Conservation (phyloP, 1,140 invertebrate species). For the Drosophila hydei region DNA sequence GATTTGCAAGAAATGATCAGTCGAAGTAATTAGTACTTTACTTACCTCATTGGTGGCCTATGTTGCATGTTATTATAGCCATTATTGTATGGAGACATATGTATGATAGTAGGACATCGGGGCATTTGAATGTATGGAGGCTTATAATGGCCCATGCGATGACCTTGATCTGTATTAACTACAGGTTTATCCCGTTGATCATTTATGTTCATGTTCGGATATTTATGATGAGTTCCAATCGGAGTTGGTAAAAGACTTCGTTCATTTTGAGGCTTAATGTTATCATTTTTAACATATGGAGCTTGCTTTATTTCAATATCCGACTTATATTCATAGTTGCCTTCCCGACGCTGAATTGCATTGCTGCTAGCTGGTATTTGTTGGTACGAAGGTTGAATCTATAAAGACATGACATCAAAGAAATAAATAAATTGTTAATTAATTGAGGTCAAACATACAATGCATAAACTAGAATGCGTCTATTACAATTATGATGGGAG, state of each 20-base stretch:
- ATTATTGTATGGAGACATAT: slow-evolving; percentile 64
- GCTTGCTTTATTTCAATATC: slow-evolving; percentile 51
- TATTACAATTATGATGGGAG: too few relatives aligned
- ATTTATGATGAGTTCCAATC: slow-evolving; percentile 49
- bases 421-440: too few relatives aligned
- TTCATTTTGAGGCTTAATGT: slow-evolving; percentile 38
- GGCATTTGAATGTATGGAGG: slow-evolving; percentile 57
- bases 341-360: slow-evolving; percentile 46
- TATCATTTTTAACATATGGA: slow-evolving; percentile 35
- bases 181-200: slow-evolving; percentile 43
- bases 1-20: neutral
- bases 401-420: neutral
- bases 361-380: slow-evolving; percentile 31
- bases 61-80: slow-evolving; percentile 65
- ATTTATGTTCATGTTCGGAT: slow-evolving; percentile 67
- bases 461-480: too few relatives aligned
- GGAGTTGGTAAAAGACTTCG: slow-evolving; percentile 65
- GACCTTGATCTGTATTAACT: slow-evolving; percentile 48
- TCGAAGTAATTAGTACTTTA: too few relatives aligned
- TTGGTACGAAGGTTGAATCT: slow-evolving; percentile 35
- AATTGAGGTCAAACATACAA: too few relatives aligned
- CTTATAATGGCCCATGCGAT: slow-evolving; percentile 57
- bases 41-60: slow-evolving; percentile 64
- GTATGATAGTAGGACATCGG: slow-evolving; percentile 53
- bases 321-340: slow-evolving; percentile 42